Percentiles rank a stretch among this genome's conserved stretches.
phyloP scores from a whole-genome alignment of 2,888 invertebrate genomes.

The Synergus japonicus region DNA sequence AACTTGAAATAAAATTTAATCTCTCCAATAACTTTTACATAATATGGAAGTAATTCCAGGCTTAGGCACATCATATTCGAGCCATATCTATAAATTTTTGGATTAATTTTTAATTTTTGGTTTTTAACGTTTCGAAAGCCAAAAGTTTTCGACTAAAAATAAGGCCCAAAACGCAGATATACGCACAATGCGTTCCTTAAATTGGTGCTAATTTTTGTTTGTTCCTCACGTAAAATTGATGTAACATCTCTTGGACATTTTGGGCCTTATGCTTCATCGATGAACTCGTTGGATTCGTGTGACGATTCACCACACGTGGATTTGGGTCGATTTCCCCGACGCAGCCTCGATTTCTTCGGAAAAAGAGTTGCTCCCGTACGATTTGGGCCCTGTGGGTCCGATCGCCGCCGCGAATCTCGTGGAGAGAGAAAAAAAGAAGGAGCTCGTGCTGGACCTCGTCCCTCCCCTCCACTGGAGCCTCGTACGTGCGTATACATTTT shows the following conservation, averaged over 20 bases:
- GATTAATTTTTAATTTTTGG: too few species aligned
- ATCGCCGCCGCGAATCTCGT: conserved; percentile 26
- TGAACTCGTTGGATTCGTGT: neutral
- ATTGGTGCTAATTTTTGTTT: conserved; percentile 5
- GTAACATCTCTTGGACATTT: conserved; percentile 3
- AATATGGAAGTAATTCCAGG: too few species aligned
- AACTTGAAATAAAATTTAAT: too few species aligned
- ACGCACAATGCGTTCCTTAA: neutral
- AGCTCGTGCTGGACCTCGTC: conserved; percentile 38
- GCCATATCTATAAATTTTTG: too few species aligned
- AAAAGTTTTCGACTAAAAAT: too few species aligned
- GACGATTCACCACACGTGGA: neutral
- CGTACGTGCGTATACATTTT: conserved; percentile 32
- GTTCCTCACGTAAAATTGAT: conserved; percentile 1
- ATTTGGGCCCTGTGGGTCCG: conserved; percentile 13
- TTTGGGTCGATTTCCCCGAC: conserved; percentile 40
- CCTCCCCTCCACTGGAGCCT: conserved; percentile 9
- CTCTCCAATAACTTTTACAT: too few species aligned
- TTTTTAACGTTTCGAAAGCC: too few species aligned
- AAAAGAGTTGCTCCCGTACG: conserved; percentile 36
- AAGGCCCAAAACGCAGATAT: conserved; percentile 1
- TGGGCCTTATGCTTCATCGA: conserved; percentile 15
- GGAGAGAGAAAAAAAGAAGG: conserved; percentile 41
- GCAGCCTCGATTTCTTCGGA: conserved; percentile 33
- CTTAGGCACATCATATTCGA: too few species aligned